Evolutionary conservation across 2,888 invertebrate species (phyloP), one percentile per base, ranked within the genome.

Genomic region (Lacanobia oleracea): DNA sequence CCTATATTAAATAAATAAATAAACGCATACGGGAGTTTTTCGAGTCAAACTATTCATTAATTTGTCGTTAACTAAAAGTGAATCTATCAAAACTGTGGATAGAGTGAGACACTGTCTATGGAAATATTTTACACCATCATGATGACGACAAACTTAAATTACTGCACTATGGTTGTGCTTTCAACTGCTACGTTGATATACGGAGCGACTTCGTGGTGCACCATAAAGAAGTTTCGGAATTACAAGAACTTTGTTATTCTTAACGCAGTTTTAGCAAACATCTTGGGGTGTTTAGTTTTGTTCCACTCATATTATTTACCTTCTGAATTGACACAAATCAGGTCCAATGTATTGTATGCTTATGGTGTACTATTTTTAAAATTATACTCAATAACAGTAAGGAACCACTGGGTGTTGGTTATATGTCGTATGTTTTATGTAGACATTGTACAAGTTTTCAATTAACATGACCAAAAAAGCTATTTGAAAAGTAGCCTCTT

Each of bases 381-480:
- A 18, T 5, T 48, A 5, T 70, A 57, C 10, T 10, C 33, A 14
- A 0, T 6, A 40, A 18, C 48, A 40, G 70, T 18, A 0, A 50
- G 43, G 9, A 14, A 43, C 5, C n/a, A 43, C 27, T 70, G 57
- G 48, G 8, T 50, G 7, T 2, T 70, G 14, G 27, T 40, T 10
- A 43, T 69, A 5, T 33, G 27, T 3, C 27, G 50, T 27, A 57
- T 69, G 50, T 70, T 70, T 40, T 70, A 69, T 14, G 21, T 57
- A 5, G 70, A 70, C 1, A 18, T 69, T 33, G 69, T 70, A 2
- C 33, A 57, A 57, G 69, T 70, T 18, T 70, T 70, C 21, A 69
- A 57, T 23, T 9, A 3, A 3, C 14, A 16, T 23, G 23, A 14
- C 2, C 40, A 7, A 2, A 27, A 50, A 21, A 57, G 18, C 50